Evolutionary conservation across 2,797 vertebrate species (phyloP).

Genomic region (Hapalemur alaotrensis): DNA sequence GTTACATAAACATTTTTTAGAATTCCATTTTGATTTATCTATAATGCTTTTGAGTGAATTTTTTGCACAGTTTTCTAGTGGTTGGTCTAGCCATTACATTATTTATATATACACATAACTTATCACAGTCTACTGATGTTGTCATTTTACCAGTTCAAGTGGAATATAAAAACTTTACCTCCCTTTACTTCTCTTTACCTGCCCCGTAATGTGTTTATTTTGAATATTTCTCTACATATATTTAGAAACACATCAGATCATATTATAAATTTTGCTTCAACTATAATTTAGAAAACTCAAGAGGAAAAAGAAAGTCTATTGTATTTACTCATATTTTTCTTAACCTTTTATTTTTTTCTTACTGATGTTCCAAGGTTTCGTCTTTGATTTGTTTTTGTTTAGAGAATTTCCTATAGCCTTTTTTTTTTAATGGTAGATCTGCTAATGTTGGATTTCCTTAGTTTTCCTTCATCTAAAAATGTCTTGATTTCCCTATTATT

Average conservation of each 20-base stretch:
- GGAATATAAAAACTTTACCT: background rate
- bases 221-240: background rate
- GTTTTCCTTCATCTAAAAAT: background rate
- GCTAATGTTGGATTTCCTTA: background rate
- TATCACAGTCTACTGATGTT: background rate
- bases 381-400: background rate
- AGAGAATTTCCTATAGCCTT: background rate
- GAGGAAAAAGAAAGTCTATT: background rate
- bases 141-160: background rate
- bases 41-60: background rate
- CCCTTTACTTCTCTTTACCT: background rate
- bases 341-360: background rate
- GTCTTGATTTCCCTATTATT: background rate
- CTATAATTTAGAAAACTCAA: background rate
- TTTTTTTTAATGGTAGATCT: background rate
- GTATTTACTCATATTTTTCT: background rate
- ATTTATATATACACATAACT: background rate
- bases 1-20: background rate
- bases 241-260: background rate
- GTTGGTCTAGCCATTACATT: background rate
- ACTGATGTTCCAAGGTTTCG: background rate
- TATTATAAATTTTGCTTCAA: background rate
- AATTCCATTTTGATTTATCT: background rate
- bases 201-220: background rate
- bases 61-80: background rate